phyloP scores from a whole-genome alignment of 2,113 vertebrate species.

The Hirundichthys speculiger region DNA sequence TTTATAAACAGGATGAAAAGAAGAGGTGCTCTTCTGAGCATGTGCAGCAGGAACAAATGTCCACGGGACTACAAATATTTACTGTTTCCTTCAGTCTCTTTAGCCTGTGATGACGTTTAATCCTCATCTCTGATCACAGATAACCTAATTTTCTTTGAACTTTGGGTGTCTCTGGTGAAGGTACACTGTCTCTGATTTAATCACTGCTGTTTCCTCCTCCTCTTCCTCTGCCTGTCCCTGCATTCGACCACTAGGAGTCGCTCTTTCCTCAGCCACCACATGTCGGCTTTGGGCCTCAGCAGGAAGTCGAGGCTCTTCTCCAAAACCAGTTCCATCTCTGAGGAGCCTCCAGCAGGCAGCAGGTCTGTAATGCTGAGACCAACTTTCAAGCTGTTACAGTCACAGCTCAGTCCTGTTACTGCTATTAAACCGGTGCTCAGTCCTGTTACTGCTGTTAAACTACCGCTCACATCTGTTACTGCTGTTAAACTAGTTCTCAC shows the following conservation, averaged over 20 bases:
- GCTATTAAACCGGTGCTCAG: background rate
- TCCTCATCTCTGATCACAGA: background rate
- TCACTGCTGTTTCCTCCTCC: conserved; percentile 24
- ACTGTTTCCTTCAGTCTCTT: too few species aligned
- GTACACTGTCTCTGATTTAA: conserved; percentile 46
- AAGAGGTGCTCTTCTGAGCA: too few species aligned
- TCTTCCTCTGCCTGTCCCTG: background rate
- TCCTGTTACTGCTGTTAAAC: too few species aligned
- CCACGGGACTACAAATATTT: too few species aligned
- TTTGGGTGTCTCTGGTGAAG: conserved; percentile 30
- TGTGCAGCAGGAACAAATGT: too few species aligned
- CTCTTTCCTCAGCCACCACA: conserved; percentile 82
- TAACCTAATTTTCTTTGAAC: conserved; percentile 2
- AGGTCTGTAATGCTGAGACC: conserved; percentile 76
- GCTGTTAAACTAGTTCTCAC: too few species aligned
- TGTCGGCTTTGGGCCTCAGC: conserved; percentile 77
- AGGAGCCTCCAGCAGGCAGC: conserved; percentile 56
- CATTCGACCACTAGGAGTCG: conserved; percentile 69
- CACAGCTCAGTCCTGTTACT: background rate
- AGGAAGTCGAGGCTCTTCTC: conserved; percentile 77
- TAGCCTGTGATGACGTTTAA: too few species aligned
- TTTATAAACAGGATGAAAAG: too few species aligned
- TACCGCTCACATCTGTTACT: background rate
- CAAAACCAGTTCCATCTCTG: conserved; percentile 74
- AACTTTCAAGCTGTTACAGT: too few species aligned